Base-by-base conservation (phyloP, 2,888 invertebrate species). In the Criorhina ranunculi region DNA sequence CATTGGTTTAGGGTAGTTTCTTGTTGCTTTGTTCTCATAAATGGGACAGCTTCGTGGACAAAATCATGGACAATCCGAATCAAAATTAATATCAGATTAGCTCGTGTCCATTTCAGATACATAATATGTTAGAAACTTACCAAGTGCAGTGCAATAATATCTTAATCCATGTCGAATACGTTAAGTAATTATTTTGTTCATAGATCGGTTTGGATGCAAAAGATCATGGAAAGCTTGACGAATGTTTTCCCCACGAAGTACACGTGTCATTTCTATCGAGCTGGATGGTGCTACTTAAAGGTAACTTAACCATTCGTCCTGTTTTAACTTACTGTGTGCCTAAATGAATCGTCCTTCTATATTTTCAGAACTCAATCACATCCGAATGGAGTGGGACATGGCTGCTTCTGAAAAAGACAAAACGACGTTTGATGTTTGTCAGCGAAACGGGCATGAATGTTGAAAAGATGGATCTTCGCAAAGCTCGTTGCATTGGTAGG, bases 251-350 rank as follows among this genome's bases (percentile, higher is more conserved):
- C 95, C 0, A 91, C 94, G 0, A 95, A 94, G 88, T 94, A 95
- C 80, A 94, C 95, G 0, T 93, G 95, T 1, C 95, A 96, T 89
- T 95, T 94, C 88, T 95, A 94, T 12, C 92, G 96, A 89, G 95
- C 95, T 87, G 97, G 97, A 24, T 97, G 96, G 96, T 95, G 96
- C 87, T 96, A 95, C 90, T 92, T 97, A 83, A 95, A 94, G 94
- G 95, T 95, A 87, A 49, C 15, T 1, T 7, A 4, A 49, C 17
- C 6, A 3, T 11, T 37, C 2, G 5, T 6, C 9, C 64, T 44
- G 51, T 77, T 37, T 53, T 69, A 5, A 78, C 7, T 72, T 73
- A 29, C 66, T 51, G 0, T 6, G 29, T n/a, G n/a, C 1, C 1
- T 31, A 6, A 49, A 55, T 77, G 19, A 33, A 62, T 49, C 29